Base-by-base conservation (phyloP, 2,888 invertebrate genomes). In the Polyommatus icarus region DNA sequence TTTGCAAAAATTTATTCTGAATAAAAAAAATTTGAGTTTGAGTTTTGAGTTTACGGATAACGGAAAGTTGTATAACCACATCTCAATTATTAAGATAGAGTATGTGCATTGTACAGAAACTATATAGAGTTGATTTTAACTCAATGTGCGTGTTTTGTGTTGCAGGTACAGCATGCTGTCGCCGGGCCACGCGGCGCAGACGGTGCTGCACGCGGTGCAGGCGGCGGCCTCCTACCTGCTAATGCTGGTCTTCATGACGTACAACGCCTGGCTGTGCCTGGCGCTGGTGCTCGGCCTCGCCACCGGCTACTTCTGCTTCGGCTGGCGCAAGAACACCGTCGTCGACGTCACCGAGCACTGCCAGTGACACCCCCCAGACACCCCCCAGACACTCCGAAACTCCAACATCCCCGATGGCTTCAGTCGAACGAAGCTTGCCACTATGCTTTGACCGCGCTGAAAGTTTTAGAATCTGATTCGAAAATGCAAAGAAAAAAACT, bases 241-340 rank as follows among this genome's bases (percentile, higher is more conserved):
- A 54, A 99, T 99, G 99, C 91, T 99, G 91, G 97, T 99, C 84
- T 99, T 99, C 93, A 99, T 99, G 99, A 99, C 99, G 0, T 99
- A 98, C 95, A 99, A 99, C 89, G 96, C 97, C 61, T 99, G 98
- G 97, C 95, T 99, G 78, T 98, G 98, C 88, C 83, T 98, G 71
- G 98, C 98, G 1, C 97, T 99, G 10, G 96, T 98, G 0, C 87
- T 97, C 0, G 99, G 99, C 0, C 97, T 98, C n/a, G 98, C 97
- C 0, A 94, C 97, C 29, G 99, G 99, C 7, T 99, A 99, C 92
- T 99, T 99, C 93, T 94, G 98, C 81, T 99, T 99, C 89, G 99
- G 98, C 77, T 99, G 99, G 98, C 97, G 97, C 87, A 98, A 98
- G 92, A 97, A 97, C 18, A 96, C 97, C 15, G 96, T 98, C 71